Evolutionary conservation across 2,113 vertebrate species (phyloP), one percentile per base, ranked within the genome.

Genomic region (Falcunculus frontatus): DNA sequence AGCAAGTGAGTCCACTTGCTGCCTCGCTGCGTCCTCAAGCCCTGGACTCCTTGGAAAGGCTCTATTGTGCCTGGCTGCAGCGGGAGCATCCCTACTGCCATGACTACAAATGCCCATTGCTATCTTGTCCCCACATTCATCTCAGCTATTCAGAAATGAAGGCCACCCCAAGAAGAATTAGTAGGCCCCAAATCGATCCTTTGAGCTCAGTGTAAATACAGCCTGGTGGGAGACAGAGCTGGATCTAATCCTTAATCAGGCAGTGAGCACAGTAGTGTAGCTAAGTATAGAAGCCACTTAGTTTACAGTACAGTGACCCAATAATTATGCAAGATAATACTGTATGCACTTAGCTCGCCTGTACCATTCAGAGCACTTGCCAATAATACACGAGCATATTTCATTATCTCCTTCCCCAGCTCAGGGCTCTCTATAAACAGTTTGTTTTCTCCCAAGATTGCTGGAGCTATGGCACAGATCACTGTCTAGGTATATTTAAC

Each of bases 401-500:
- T 97, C 85, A 85, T 97, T 97, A 97, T 97, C 97, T 96, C 91
- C 90, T 96, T 96, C 56, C 73, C 60, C 55, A 84, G 86, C 84
- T 89, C 83, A 47, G 13, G 70, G 92, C 95, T 95, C 79, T 89
- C 91, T 95, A 84, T 87, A 92, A 95, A 84, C 12, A 13, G 94
- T 77, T 49, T 84, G 41, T 93, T 97, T 98, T 96, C 95, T 97
- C 87, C 79, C 10, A 84, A 94, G 96, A 97, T 95, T 87, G 74
- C 72, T 87, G 94, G 67, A 90, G 95, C 83, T 81, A 29, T 60
- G 50, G 39, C 88, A 77, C 3, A 3, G 67, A 93, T 86, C 44
- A 52, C 93, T 94, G 95, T 92, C 97, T 96, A 97, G 97, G 96
- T 97, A 98, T 98, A 98, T 97, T 97, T 98, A 98, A 98, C 96